Base-by-base conservation (phyloP, 2,888 invertebrate genomes). In the Scaptomyza cyrtandrae region DNA sequence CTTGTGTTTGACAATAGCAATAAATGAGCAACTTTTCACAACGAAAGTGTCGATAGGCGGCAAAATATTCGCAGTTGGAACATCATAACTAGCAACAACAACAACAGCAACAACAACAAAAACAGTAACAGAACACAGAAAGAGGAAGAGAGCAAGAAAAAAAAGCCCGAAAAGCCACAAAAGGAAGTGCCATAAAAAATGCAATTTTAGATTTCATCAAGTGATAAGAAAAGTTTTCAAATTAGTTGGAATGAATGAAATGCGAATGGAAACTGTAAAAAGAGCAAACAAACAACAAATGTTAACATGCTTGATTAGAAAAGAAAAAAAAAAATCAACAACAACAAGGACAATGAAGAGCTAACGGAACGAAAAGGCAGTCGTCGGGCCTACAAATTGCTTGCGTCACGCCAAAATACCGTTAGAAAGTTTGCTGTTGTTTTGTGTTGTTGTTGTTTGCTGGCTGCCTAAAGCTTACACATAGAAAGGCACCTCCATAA, bases 121-220 rank as follows among this genome's bases (percentile, higher is more conserved):
- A n/a, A n/a, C n/a, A n/a, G 9, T 29, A 29, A 29, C 3, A n/a
- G 41, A 53, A 52, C 27, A 35, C 1, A 48, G 39, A 29, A 60
- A 41, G n/a, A 48, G 48, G 27, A 24, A 29, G 43, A 19, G 14
- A 19, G 0, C 39, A 31, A 13, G 41, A 50, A 27, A 1, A 7
- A 6, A 1, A 29, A 27, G 31, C 31, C 2, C 14, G 29, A 61
- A 63, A 33, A 16, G 55, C 48, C 60, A 65, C 49, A 49, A 84
- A 74, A 89, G 84, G 85, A 86, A 86, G 87, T 86, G 87, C 89
- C 85, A 89, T 89, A 86, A 89, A 89, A 85, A 89, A 86, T 86
- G 85, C 85, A 86, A 86, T 86, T 86, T 86, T 89, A 86, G 85
- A 86, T 86, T 89, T 80, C 89, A 86, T 86, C 85, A 86, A 89